phyloP scores from a whole-genome alignment of 2,888 invertebrate species.

The Reticulitermes lucifugus region DNA sequence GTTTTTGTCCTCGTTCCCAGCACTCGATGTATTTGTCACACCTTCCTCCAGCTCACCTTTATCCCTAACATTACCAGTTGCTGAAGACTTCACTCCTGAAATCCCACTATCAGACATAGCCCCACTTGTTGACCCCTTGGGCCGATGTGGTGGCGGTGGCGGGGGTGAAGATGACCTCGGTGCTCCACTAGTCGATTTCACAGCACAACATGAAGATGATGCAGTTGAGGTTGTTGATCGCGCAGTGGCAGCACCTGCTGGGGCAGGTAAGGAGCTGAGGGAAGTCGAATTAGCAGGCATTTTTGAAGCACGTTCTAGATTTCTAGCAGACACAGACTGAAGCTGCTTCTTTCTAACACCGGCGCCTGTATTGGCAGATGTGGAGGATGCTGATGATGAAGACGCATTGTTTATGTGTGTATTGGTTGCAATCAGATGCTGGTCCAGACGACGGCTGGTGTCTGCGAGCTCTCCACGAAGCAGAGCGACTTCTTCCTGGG shows the following conservation, averaged over 20 bases:
- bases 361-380: not conserved
- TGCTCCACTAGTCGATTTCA: not conserved
- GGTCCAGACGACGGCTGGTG: constrained; percentile 64
- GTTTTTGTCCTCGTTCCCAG: constrained; percentile 19
- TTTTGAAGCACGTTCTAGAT: constrained; percentile 58
- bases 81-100: constrained; percentile 53
- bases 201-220: not conserved
- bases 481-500: constrained; percentile 71
- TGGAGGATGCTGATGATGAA: constrained; percentile 33
- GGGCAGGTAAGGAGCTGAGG: not conserved
- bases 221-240: constrained; percentile 38
- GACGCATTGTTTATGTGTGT: constrained; percentile 24
- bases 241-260: not conserved
- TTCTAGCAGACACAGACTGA: constrained; percentile 15
- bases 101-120: constrained; percentile 48
- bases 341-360: constrained; percentile 33
- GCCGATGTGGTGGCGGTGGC: constrained; percentile 2
- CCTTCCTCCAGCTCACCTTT: constrained; percentile 17
- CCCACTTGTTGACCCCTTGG: constrained; percentile 52
- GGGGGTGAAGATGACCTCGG: constrained; percentile 41
- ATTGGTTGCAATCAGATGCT: constrained; percentile 57
- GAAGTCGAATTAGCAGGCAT: constrained; percentile 56
- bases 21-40: constrained; percentile 5
- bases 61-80: constrained; percentile 14
- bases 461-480: constrained; percentile 68